Percentiles rank a stretch among this genome's conserved stretches.
Evolutionary conservation across 1,140 invertebrate genomes (phyloP).

Genomic region (Papilio machaon): DNA sequence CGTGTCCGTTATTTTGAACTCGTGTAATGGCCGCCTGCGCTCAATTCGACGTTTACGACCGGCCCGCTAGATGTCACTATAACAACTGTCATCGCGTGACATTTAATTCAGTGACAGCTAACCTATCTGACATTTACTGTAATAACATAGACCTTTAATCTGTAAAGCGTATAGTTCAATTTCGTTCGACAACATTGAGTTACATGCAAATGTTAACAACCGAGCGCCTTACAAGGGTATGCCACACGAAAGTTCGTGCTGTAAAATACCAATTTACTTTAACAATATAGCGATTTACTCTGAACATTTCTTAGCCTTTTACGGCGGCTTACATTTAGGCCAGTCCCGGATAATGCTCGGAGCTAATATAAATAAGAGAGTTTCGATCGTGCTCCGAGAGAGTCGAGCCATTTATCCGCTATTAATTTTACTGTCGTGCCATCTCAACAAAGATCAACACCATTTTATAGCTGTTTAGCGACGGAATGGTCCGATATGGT

Average conservation of each 20-base stretch:
- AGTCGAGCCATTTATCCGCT: constrained; percentile 54
- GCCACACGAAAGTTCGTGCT: constrained; percentile 72
- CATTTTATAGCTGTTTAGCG: constrained; percentile 43
- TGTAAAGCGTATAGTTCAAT: constrained; percentile 46
- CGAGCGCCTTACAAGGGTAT: constrained; percentile 62
- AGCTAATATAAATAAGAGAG: constrained; percentile 61
- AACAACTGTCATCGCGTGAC: constrained; percentile 67
- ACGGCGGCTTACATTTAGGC: constrained; percentile 69
- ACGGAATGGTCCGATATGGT: constrained; percentile 34
- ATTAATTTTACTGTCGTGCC: constrained; percentile 61
- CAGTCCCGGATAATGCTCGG: constrained; percentile 64
- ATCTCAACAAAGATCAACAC: constrained; percentile 49
- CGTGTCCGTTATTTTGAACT: constrained; percentile 46
- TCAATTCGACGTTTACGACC: constrained; percentile 46
- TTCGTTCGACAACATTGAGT: constrained; percentile 40
- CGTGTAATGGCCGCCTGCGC: constrained; percentile 35
- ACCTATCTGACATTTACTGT: constrained; percentile 41
- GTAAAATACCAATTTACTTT: constrained; percentile 79
- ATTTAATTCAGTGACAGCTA: constrained; percentile 62
- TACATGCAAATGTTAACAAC: constrained; percentile 49
- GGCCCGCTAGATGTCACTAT: constrained; percentile 65
- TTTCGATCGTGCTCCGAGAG: constrained; percentile 51
- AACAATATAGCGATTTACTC: constrained; percentile 77
- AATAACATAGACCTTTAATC: constrained; percentile 36
- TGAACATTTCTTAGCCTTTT: constrained; percentile 71